Conservation (phyloP, 2,113 vertebrate genomes). For the Eurystomus gularis region DNA sequence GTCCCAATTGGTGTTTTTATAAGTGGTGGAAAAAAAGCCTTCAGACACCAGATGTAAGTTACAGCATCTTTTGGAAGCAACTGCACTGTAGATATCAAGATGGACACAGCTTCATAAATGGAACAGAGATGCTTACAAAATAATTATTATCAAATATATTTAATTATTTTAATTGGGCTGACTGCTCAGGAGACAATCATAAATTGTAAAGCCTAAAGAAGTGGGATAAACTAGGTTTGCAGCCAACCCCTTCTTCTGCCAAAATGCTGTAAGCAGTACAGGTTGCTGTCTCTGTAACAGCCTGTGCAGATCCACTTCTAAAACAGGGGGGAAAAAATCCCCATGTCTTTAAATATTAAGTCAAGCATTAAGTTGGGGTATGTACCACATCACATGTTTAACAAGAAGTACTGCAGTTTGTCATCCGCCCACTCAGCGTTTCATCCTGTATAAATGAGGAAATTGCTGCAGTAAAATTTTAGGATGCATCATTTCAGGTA, state of each 20-base stretch:
- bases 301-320: background rate
- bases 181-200: background rate
- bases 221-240: background rate
- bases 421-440: background rate
- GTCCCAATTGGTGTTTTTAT: too few species aligned
- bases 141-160: background rate
- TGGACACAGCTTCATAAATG: background rate
- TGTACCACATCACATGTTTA: background rate
- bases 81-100: background rate
- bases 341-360: background rate
- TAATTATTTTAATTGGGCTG: background rate
- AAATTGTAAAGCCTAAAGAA: background rate
- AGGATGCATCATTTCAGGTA: background rate
- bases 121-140: background rate
- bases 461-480: background rate
- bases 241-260: background rate
- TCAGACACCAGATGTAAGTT: background rate
- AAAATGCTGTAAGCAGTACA: background rate
- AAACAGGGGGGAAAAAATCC: background rate
- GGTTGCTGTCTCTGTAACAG: background rate
- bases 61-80: background rate
- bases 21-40: rapidly evolving
- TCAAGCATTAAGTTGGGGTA: background rate
- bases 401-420: background rate
- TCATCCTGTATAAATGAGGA: background rate